Percentiles rank a stretch among this genome's conserved stretches.
phyloP scores from a whole-genome alignment of 2,113 vertebrate species.

The Hippoglossus stenolepis region DNA sequence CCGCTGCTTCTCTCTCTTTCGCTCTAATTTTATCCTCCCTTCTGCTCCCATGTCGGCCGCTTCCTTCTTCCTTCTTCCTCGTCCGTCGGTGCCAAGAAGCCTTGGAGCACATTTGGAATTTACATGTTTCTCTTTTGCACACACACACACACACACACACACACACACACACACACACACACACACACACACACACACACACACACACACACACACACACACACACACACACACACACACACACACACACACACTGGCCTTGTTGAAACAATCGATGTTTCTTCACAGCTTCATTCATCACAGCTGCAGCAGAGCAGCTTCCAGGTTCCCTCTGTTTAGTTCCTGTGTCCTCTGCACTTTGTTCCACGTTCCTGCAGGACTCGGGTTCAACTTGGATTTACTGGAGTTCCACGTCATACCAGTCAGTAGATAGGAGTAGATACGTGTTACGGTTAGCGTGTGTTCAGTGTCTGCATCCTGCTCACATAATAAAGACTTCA shows the following conservation, averaged over 20 bases:
- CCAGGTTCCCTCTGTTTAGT: neutral
- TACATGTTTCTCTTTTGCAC: constrained; percentile 14
- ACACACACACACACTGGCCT: neutral
- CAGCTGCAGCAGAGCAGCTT: constrained; percentile 1
- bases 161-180: neutral
- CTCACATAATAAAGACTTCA: too few relatives aligned
- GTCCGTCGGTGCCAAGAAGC: neutral
- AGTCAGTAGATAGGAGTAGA: too few relatives aligned
- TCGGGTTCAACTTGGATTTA: too few relatives aligned
- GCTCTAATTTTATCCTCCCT: neutral
- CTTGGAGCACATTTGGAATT: neutral
- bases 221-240: too few relatives aligned
- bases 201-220: too few relatives aligned
- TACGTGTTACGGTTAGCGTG: too few relatives aligned
- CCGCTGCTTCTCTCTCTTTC: neutral
- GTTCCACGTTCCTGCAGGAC: neutral
- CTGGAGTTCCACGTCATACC: too few relatives aligned
- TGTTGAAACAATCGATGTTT: neutral
- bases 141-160: too few relatives aligned
- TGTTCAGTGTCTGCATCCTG: too few relatives aligned
- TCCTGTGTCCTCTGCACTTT: neutral
- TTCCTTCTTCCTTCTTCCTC: neutral
- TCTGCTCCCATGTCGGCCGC: neutral
- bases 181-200: too few relatives aligned
- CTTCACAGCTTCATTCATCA: constrained; percentile 7